These are phyloP conservation scores for Acrossocheilus wenchowensis DNA, from an alignment of 2,797 vertebrate genomes.

Conservation along the genomic window DNA sequence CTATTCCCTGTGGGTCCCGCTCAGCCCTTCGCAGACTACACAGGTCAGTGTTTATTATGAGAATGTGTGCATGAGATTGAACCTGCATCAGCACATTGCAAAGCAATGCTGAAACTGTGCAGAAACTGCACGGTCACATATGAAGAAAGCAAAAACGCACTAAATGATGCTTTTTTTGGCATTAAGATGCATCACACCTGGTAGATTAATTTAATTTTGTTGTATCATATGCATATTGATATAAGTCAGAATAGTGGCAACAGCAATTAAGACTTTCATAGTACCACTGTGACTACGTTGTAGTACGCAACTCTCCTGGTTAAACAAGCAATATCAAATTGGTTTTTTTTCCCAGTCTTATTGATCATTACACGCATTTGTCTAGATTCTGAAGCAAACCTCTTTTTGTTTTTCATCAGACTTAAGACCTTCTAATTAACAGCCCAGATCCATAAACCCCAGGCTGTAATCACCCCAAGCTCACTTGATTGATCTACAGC, in stretches of 20 bases:
- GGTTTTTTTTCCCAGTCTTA: background rate
- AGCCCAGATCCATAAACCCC: background rate
- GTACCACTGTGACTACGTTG: background rate
- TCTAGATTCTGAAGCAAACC: background rate
- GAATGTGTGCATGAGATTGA: background rate
- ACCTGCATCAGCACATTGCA: constrained; percentile 33
- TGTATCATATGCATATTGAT: background rate
- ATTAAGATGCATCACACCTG: background rate
- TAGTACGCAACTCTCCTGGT: background rate
- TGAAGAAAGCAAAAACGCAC: background rate
- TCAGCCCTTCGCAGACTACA: background rate
- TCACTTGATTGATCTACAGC: constrained; percentile 31
- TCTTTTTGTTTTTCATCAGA: background rate
- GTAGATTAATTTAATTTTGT: background rate
- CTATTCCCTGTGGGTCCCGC: background rate
- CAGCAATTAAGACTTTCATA: background rate
- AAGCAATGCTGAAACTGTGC: background rate
- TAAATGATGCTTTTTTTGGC: too few species aligned
- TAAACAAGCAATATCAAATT: background rate
- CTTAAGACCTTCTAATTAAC: constrained; percentile 6
- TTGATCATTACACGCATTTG: background rate
- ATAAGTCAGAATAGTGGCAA: background rate
- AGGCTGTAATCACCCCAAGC: background rate
- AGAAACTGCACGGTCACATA: background rate
- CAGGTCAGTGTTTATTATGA: constrained; percentile 22